These are phyloP conservation scores for Drosophila kohkoa DNA, from an alignment of 1,140 invertebrate species.

Conservation along the genomic window DNA sequence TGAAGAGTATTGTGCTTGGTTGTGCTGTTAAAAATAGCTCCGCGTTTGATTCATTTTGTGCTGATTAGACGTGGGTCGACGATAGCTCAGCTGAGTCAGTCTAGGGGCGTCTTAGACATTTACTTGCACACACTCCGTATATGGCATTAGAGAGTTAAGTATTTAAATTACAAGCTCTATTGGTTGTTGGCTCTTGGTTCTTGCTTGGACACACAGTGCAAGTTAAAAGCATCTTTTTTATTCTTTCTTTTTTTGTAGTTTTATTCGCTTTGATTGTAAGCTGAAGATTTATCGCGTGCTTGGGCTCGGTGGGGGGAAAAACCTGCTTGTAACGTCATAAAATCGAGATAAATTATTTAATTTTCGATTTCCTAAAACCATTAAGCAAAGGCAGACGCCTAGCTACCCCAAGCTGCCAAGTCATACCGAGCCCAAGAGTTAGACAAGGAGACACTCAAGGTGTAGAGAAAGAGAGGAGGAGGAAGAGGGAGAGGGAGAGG, in stretches of 20 bases:
- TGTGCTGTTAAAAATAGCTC: slow-evolving; percentile 54
- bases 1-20: slow-evolving; percentile 27
- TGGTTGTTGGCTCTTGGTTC: not conserved
- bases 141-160: slow-evolving; percentile 62
- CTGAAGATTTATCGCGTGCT: slow-evolving; percentile 74
- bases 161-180: slow-evolving; percentile 58
- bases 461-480: not conserved
- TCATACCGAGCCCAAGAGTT: slow-evolving; percentile 47
- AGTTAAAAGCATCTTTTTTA: slow-evolving; percentile 47
- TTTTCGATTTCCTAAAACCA: slow-evolving; percentile 83
- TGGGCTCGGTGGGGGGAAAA: slow-evolving; percentile 39
- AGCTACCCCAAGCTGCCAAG: slow-evolving; percentile 73
- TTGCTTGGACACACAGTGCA: slow-evolving; percentile 1
- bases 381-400: slow-evolving; percentile 71
- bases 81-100: slow-evolving; percentile 28
- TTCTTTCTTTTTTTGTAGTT: slow-evolving; percentile 35
- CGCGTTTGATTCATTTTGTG: slow-evolving; percentile 50
- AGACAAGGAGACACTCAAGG: slow-evolving; percentile 1
- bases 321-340: slow-evolving; percentile 81
- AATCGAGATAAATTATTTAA: slow-evolving; percentile 83
- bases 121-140: slow-evolving; percentile 19
- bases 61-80: slow-evolving; percentile 54
- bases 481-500: not conserved
- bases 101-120: slow-evolving; percentile 30
- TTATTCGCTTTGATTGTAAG: slow-evolving; percentile 71